phyloP scores from a whole-genome alignment of 2,888 invertebrate genomes.

The Agrochola lychnidis region DNA sequence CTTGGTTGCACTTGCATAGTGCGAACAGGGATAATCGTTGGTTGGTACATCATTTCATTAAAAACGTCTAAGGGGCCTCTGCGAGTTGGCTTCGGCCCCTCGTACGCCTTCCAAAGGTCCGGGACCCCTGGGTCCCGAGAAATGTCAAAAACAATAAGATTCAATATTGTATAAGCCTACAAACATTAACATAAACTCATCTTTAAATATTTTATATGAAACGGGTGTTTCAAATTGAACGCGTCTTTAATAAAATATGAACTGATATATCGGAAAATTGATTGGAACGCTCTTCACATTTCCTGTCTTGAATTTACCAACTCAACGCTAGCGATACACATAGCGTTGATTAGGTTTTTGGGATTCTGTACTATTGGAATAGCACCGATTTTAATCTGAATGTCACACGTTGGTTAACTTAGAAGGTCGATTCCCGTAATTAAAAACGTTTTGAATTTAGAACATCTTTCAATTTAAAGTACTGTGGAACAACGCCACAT shows the following conservation, averaged over 20 bases:
- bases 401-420: background rate
- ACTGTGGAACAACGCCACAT: too few species aligned
- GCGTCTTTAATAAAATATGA: constrained; percentile 48
- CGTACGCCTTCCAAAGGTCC: too few species aligned
- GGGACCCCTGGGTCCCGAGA: too few species aligned
- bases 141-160: constrained; percentile 7
- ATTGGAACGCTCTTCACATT: constrained; percentile 41
- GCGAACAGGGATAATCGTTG: too few species aligned
- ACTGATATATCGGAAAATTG: constrained; percentile 45
- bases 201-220: constrained; percentile 23
- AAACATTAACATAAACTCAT: constrained; percentile 25
- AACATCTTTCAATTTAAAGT: background rate
- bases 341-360: constrained; percentile 1
- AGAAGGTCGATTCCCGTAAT: background rate
- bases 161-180: background rate
- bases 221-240: constrained; percentile 31
- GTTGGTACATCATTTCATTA: too few species aligned
- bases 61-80: too few species aligned
- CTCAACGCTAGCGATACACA: background rate
- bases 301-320: constrained; percentile 27
- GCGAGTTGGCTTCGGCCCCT: too few species aligned
- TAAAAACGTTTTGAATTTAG: background rate
- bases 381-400: background rate
- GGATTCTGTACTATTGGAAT: background rate
- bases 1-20: too few species aligned